Conservation (phyloP, 2,113 vertebrate genomes). For the Columba janthina region DNA sequence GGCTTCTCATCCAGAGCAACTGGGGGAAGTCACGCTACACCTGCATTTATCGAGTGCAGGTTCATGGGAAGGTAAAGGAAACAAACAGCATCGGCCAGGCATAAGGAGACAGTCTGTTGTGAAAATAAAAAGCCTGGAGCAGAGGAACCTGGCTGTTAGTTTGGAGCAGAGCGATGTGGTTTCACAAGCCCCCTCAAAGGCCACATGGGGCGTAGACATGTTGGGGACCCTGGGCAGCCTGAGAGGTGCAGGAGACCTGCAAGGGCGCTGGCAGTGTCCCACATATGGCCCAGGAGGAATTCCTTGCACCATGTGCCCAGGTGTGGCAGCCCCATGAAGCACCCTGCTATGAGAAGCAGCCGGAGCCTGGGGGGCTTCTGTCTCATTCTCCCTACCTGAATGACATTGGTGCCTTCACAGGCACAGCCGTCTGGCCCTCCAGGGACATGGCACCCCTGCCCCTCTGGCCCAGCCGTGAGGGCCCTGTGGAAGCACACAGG, state of each 20-base stretch:
- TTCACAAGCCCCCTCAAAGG: not conserved
- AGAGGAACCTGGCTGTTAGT: not conserved
- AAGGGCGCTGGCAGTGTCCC: not conserved
- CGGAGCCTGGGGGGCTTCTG: not conserved
- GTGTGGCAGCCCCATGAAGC: not conserved
- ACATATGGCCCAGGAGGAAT: not conserved
- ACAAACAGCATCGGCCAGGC: accelerated
- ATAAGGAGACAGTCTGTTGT: not conserved
- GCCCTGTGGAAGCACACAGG: not conserved
- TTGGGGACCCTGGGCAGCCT: not conserved
- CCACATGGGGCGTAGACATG: not conserved
- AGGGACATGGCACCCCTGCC: not conserved
- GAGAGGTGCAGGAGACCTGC: not conserved
- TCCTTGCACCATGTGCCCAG: not conserved
- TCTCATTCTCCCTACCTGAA: not conserved
- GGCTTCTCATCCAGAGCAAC: not conserved
- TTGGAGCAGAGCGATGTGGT: not conserved
- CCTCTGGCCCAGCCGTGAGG: not conserved
- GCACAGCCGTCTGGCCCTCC: not conserved
- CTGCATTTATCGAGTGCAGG: not conserved
- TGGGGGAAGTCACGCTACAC: not conserved
- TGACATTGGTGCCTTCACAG: not conserved
- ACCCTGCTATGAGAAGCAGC: not conserved
- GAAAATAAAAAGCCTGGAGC: not conserved
- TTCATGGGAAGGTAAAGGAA: not conserved